Conservation (phyloP, 2,113 vertebrate species). For the Ornithorhynchus anatinus region DNA sequence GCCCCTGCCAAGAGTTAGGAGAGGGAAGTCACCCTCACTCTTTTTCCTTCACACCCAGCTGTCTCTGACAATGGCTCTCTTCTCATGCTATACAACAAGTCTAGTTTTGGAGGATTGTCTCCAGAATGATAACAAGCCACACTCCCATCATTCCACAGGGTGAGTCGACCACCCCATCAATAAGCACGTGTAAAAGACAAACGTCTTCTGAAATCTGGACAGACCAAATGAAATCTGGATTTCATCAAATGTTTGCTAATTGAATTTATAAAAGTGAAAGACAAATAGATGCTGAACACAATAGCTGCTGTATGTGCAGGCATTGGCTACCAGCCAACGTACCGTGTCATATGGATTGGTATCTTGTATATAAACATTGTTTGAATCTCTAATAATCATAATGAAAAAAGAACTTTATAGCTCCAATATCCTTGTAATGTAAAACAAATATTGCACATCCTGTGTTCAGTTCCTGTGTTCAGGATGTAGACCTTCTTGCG, state of each 20-base stretch:
- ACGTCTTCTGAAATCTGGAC: conserved; percentile 20
- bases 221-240: conserved; percentile 35
- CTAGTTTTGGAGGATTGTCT: too few species aligned
- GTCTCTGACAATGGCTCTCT: too few species aligned
- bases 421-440: conserved; percentile 38
- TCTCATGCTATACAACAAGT: too few species aligned
- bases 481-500: conserved; percentile 21
- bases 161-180: too few species aligned
- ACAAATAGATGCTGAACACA: conserved; percentile 2
- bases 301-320: conserved; percentile 41
- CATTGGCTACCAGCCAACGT: conserved; percentile 44
- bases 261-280: conserved; percentile 35
- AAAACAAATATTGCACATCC: conserved; percentile 57
- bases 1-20: too few species aligned
- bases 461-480: conserved; percentile 32
- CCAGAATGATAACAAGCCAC: too few species aligned
- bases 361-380: conserved; percentile 65
- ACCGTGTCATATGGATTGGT: conserved; percentile 41
- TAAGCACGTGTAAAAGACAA: too few species aligned
- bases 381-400: conserved; percentile 51
- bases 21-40: too few species aligned
- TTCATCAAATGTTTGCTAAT: conserved; percentile 43
- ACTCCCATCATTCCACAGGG: too few species aligned
- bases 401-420: conserved; percentile 25
- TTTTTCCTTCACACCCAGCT: too few species aligned